Evolutionary conservation across 2,113 vertebrate species (phyloP), one percentile per base, ranked within the genome.

Genomic region (Plecturocebus donacophilus): DNA sequence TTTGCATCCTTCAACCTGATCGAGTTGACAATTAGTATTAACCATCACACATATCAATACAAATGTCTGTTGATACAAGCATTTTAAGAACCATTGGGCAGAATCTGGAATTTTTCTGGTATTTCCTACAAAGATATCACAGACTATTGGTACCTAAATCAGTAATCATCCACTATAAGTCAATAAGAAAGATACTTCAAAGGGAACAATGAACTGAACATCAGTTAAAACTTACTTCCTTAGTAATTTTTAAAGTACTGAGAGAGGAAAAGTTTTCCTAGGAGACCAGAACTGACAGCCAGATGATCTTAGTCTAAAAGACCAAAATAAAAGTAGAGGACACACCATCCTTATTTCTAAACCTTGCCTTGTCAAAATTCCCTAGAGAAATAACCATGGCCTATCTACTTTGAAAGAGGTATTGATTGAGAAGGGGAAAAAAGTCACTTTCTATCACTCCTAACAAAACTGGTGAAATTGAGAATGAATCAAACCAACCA

Each of bases 331-430:
- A 95, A 88, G 82, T 71, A 45, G 71, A 96, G 94, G 96, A 95
- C 85, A 96, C 10, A 66, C 19, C 14, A 96, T 79, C 77, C 52
- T 91, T 90, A 66, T 86, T 97, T 89, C 79, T 75, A 86, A 93
- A 96, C 45, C 56, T 3, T 19, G 81, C 17, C 73, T 95, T 35
- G 11, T 81, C 45, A 91, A 68, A 95, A 97, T 49, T 92, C 96
- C 91, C 95, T 30, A 70, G 91, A 89, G 93, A 93, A 94, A 40
- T 20, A 88, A 91, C 52, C 35, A 25, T 45, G 52, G 52, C 38
- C 85, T 85, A 86, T 91, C 73, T 96, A 88, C 93, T 96, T 95
- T 95, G 79, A 95, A 85, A 95, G 79, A 89, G 49, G 58, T 58
- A 97, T 79, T 16, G 8, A 97, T 79, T 16, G 8, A 54, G 35